phyloP scores from a whole-genome alignment of 2,888 invertebrate genomes.

The Agrotis segetum region DNA sequence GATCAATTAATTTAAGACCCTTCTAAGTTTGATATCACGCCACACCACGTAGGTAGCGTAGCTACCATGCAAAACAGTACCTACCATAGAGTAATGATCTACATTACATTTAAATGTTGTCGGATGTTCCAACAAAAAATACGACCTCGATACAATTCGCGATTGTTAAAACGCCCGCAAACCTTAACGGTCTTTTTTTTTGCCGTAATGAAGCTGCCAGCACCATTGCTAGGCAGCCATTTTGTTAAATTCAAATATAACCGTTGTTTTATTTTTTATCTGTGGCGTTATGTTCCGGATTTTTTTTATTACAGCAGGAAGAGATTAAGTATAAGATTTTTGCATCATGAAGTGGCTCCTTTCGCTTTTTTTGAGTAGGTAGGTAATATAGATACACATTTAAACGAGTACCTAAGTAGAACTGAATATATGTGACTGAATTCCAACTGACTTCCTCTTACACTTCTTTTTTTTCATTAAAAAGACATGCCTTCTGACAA shows the following conservation, averaged over 20 bases:
- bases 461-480: neutral
- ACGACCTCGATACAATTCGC: slow-evolving; percentile 65
- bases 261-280: slow-evolving; percentile 47
- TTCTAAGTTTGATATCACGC: neutral
- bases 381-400: no score
- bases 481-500: neutral
- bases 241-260: slow-evolving; percentile 42
- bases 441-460: neutral
- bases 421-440: no score
- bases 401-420: neutral
- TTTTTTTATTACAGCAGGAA: slow-evolving; percentile 4
- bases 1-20: no score
- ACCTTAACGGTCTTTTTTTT: slow-evolving; percentile 68
- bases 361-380: slow-evolving; percentile 11
- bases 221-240: slow-evolving; percentile 28
- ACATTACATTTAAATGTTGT: slow-evolving; percentile 32
- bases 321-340: neutral
- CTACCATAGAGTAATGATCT: slow-evolving; percentile 20
- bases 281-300: slow-evolving; percentile 17
- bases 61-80: slow-evolving; percentile 16
- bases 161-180: slow-evolving; percentile 60
- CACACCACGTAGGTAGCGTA: neutral
- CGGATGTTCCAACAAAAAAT: slow-evolving; percentile 59
- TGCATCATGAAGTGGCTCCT: slow-evolving; percentile 2
- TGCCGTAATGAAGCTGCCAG: slow-evolving; percentile 48